Percentiles rank a stretch among this genome's conserved stretches.
phyloP scores from a whole-genome alignment of 2,888 invertebrate species.

The Pseudanteris insignis region DNA sequence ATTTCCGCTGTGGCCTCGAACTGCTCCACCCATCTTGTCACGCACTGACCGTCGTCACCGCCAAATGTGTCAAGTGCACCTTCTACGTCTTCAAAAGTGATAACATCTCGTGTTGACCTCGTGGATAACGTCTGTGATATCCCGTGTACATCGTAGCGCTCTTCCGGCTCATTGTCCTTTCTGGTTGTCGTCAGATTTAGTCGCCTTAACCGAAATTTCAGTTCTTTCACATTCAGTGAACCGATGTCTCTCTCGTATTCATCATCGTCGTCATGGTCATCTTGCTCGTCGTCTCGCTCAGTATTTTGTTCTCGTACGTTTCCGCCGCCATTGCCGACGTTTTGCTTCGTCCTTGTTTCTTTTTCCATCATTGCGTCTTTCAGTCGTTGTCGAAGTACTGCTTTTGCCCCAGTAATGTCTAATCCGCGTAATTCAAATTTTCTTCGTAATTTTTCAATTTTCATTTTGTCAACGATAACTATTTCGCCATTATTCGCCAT shows the following conservation, averaged over 20 bases:
- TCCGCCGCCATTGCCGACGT: neutral
- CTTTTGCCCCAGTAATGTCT: neutral
- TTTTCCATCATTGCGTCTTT: neutral
- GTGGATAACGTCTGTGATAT: too few relatives aligned
- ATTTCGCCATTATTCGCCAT: neutral
- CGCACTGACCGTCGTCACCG: neutral
- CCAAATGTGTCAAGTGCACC: neutral
- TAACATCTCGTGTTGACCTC: too few relatives aligned
- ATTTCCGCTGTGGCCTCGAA: slow-evolving; percentile 10
- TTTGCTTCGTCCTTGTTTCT: neutral
- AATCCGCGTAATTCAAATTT: neutral
- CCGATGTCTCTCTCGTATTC: slow-evolving; percentile 1
- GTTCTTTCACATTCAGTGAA: slow-evolving; percentile 4
- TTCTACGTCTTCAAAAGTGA: slow-evolving; percentile 1
- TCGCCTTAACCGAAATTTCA: slow-evolving; percentile 11
- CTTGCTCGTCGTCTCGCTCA: slow-evolving; percentile 1
- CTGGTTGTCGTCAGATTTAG: slow-evolving; percentile 3
- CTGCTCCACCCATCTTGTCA: neutral
- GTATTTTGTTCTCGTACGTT: neutral
- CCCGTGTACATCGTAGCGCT: too few relatives aligned
- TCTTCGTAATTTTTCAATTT: neutral
- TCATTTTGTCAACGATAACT: neutral
- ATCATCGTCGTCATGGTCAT: neutral
- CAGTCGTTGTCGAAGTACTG: neutral
- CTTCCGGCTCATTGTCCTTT: neutral